Conservation (phyloP, 2,113 vertebrate species). For the Hystrix cristata region DNA sequence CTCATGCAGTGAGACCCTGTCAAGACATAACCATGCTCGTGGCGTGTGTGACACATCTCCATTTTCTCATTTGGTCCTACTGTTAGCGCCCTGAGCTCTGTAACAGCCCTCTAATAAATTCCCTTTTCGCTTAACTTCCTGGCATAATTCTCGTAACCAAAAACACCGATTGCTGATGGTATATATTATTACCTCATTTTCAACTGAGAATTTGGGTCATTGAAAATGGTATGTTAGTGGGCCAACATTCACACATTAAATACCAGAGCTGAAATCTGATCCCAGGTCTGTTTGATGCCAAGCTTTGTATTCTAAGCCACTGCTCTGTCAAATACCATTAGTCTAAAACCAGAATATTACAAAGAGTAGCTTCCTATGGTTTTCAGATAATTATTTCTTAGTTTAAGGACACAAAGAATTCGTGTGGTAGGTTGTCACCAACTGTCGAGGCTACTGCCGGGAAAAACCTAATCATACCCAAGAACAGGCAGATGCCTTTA, state of each 20-base stretch:
- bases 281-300: background rate
- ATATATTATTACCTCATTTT: background rate
- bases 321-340: background rate
- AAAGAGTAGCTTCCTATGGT: background rate
- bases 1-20: background rate
- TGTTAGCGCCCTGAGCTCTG: background rate
- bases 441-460: background rate
- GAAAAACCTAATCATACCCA: background rate
- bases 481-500: background rate
- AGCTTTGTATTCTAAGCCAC: background rate
- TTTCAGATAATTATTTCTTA: slow-evolving; percentile 39
- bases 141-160: background rate
- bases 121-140: background rate
- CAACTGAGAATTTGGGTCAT: background rate
- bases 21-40: background rate
- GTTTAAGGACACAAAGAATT: background rate
- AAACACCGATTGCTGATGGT: background rate
- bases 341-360: background rate
- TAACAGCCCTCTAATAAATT: background rate
- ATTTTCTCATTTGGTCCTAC: background rate
- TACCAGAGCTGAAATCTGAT: background rate
- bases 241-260: background rate
- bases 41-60: background rate
- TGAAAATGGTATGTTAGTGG: background rate
- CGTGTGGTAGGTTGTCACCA: background rate